Evolutionary conservation across 1,140 invertebrate species (phyloP).

Genomic region (Drosophila equinoxialis): DNA sequence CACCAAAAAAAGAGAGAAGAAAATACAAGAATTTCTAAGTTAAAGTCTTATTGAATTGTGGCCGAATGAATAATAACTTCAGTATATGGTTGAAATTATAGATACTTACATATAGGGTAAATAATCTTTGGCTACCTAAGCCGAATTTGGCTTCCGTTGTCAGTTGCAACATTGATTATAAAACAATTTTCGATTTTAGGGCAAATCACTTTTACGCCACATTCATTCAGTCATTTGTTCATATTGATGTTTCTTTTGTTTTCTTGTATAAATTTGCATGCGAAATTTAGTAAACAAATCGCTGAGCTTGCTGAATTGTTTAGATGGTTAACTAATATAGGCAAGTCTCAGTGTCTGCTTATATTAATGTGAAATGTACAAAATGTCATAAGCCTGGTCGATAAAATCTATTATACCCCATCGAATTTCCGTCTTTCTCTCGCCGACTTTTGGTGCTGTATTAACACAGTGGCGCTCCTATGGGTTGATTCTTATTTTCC

Average conservation of each 20-base stretch:
- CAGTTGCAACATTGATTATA: constrained; percentile 13
- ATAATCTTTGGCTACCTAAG: no score
- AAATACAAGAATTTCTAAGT: not conserved
- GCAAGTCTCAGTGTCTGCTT: not conserved
- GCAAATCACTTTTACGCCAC: constrained; percentile 4
- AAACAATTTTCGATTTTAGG: not conserved
- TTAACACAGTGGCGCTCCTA: no score
- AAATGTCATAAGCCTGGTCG: no score
- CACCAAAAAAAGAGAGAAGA: not conserved
- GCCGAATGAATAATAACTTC: no score
- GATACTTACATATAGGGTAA: no score
- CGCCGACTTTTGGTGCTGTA: no score
- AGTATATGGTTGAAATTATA: no score
- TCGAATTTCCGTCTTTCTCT: no score
- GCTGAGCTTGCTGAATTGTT: constrained; percentile 43
- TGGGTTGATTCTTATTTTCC: no score
- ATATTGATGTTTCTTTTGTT: constrained; percentile 8
- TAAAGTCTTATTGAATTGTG: not conserved
- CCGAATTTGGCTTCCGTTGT: constrained; percentile 1
- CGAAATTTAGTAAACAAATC: constrained; percentile 72
- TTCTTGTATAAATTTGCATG: constrained; percentile 51
- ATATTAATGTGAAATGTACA: no score
- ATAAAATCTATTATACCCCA: no score
- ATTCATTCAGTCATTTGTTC: not conserved
- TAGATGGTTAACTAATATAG: constrained; percentile 1